Conservation (phyloP, 2,797 vertebrate genomes). For the Benthosema pterotum region DNA sequence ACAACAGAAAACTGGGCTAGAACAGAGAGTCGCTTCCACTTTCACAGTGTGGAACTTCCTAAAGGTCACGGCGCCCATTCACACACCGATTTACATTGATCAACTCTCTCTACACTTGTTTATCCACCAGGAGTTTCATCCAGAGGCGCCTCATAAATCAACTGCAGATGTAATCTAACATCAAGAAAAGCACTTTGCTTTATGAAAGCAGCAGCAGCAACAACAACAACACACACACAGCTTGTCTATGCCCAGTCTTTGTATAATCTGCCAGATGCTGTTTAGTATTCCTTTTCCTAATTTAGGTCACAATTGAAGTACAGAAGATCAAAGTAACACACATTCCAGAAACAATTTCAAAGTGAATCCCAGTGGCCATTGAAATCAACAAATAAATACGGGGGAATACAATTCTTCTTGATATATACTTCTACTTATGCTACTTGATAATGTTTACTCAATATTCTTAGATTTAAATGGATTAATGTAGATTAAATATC, state of each 20-base stretch:
- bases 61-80: slow-evolving; percentile 72
- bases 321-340: slow-evolving; percentile 57
- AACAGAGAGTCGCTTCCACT: slow-evolving; percentile 38
- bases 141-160: slow-evolving; percentile 70
- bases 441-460: background rate
- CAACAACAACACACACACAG: slow-evolving; percentile 17
- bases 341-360: slow-evolving; percentile 56
- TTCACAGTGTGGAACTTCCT: slow-evolving; percentile 62
- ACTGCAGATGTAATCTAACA: slow-evolving; percentile 44
- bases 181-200: slow-evolving; percentile 36
- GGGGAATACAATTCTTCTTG: slow-evolving; percentile 41
- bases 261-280: slow-evolving; percentile 19
- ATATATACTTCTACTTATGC: slow-evolving; percentile 43
- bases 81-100: slow-evolving; percentile 74
- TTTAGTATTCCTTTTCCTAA: slow-evolving; percentile 49
- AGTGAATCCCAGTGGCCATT: slow-evolving; percentile 64
- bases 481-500: slow-evolving; percentile 57
- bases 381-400: slow-evolving; percentile 55
- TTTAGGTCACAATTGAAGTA: slow-evolving; percentile 53
- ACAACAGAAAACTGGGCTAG: slow-evolving; percentile 22
- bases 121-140: slow-evolving; percentile 56
- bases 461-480: too few relatives aligned
- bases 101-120: slow-evolving; percentile 59
- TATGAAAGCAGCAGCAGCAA: slow-evolving; percentile 27
- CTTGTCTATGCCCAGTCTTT: slow-evolving; percentile 18